Percentiles rank a stretch among this genome's conserved stretches.
phyloP scores from a whole-genome alignment of 92 coral and sea anemone genomes.

The Zoanthus sociatus region DNA sequence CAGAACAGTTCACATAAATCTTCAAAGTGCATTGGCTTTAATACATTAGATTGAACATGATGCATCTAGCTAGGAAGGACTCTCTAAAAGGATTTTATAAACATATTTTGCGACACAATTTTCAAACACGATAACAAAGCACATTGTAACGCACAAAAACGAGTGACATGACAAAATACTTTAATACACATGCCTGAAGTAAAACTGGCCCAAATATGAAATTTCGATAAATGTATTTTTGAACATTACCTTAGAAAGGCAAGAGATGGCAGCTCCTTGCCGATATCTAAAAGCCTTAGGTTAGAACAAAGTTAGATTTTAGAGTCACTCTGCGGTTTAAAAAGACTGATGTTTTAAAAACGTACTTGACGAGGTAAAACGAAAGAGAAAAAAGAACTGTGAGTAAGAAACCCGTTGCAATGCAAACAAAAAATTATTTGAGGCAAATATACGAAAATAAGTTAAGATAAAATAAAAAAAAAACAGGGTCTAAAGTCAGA shows the following conservation, averaged over 20 bases:
- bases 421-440: too few species aligned
- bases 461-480: not conserved
- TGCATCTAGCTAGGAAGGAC: not conserved
- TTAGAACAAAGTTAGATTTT: constrained; percentile 24
- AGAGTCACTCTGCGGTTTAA: not conserved
- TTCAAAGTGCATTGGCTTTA: not conserved
- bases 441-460: not conserved
- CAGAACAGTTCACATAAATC: not conserved
- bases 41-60: not conserved
- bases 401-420: too few species aligned
- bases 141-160: not conserved
- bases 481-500: not conserved
- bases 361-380: too few species aligned
- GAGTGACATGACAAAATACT: not conserved
- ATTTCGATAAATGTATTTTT: not conserved
- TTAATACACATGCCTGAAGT: constrained; percentile 17
- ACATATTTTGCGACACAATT: not conserved
- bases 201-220: constrained; percentile 53
- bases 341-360: not conserved
- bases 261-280: constrained; percentile 53
- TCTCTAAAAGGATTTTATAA: not conserved
- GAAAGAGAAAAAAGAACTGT: too few species aligned
- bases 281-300: constrained; percentile 40
- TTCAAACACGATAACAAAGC: not conserved
- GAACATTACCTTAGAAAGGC: constrained; percentile 35